These are phyloP conservation scores for Yponomeuta malinellus DNA, from an alignment of 2,888 invertebrate species.

Conservation along the genomic window DNA sequence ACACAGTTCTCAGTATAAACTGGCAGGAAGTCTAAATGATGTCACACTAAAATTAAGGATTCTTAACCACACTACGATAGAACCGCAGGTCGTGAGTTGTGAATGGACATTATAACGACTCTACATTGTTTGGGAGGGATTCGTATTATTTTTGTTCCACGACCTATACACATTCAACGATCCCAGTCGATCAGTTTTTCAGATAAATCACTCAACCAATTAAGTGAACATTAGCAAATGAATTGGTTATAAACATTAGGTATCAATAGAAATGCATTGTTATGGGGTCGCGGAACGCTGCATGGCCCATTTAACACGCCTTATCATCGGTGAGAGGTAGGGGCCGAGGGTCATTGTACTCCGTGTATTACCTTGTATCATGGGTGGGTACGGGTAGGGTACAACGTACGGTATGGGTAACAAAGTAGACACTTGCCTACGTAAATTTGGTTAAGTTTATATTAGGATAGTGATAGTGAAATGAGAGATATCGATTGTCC, in stretches of 20 bases:
- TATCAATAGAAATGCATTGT: constrained; percentile 22
- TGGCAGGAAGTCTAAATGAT: constrained; percentile 15
- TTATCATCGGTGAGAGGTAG: constrained; percentile 53
- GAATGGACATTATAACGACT: constrained; percentile 4
- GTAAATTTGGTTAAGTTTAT: too few relatives aligned
- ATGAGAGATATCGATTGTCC: too few relatives aligned
- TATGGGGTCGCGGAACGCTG: constrained; percentile 15
- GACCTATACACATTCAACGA: neutral
- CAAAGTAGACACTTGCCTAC: too few relatives aligned
- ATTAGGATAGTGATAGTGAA: too few relatives aligned
- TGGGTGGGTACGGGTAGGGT: constrained; percentile 5
- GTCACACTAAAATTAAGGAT: constrained; percentile 15
- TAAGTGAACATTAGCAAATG: constrained; percentile 67
- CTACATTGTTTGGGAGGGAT: neutral
- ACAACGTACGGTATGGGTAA: too few relatives aligned
- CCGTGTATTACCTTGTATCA: constrained; percentile 27
- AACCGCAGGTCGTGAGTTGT: neutral
- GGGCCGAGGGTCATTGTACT: constrained; percentile 54
- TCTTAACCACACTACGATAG: neutral
- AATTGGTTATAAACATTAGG: constrained; percentile 34
- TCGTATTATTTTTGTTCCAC: constrained; percentile 1
- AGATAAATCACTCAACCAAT: constrained; percentile 59
- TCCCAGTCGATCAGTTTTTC: constrained; percentile 10
- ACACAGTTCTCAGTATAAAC: neutral
- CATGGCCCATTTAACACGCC: constrained; percentile 50